Percentiles rank a stretch among this genome's conserved stretches.
These are phyloP conservation scores for Orgyia antiqua DNA, from an alignment of 2,888 invertebrate genomes.

Conservation along the genomic window DNA sequence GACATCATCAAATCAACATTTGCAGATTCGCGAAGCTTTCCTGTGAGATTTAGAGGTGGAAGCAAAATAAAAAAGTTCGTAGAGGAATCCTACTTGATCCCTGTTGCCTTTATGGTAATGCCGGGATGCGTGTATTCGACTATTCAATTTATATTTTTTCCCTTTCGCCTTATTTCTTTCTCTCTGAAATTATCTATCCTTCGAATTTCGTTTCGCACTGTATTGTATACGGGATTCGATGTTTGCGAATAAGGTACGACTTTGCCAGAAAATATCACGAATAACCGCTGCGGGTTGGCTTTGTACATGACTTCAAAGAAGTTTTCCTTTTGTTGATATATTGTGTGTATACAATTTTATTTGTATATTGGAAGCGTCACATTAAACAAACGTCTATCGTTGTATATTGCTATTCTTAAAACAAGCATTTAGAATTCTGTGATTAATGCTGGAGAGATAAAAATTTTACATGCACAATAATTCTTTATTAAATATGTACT, in stretches of 20 bases:
- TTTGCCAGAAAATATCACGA: constrained; percentile 70
- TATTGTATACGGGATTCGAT: constrained; percentile 73
- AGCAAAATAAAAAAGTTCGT: constrained; percentile 79
- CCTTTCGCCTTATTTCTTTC: constrained; percentile 73
- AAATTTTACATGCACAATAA: too few relatives aligned
- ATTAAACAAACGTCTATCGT: constrained; percentile 36
- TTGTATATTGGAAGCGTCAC: constrained; percentile 29
- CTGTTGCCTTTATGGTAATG: constrained; percentile 77
- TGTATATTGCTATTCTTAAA: constrained; percentile 36
- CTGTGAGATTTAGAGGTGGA: constrained; percentile 76
- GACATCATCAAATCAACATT: constrained; percentile 78
- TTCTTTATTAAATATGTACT: too few relatives aligned
- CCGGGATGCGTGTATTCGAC: constrained; percentile 77
- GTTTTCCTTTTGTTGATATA: constrained; percentile 61
- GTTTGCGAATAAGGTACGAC: constrained; percentile 75
- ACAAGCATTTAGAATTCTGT: constrained; percentile 29
- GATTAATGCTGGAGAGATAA: too few relatives aligned
- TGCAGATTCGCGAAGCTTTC: constrained; percentile 78
- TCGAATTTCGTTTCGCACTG: constrained; percentile 78
- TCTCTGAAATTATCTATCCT: constrained; percentile 75
- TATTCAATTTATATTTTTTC: constrained; percentile 77
- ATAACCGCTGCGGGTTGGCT: constrained; percentile 74
- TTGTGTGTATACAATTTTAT: constrained; percentile 62
- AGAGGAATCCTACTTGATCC: constrained; percentile 76
- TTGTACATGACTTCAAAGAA: constrained; percentile 76